Conservation (phyloP, 2,797 vertebrate genomes). For the Galaxias olidus region DNA sequence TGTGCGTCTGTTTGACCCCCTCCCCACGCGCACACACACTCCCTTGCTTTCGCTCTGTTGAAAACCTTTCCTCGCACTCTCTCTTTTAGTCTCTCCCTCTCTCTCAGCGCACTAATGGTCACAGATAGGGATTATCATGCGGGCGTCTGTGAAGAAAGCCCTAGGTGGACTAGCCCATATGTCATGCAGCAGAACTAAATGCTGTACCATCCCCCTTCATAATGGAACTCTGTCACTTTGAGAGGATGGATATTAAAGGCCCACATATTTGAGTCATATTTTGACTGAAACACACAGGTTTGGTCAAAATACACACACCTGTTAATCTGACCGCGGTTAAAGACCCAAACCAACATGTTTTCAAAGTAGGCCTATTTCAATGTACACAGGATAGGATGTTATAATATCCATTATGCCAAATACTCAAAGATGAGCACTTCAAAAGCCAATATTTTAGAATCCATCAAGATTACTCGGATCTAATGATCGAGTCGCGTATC, state of each 20-base stretch:
- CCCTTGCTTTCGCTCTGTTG: slow-evolving; percentile 28
- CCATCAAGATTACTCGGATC: too few relatives aligned
- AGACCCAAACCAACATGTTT: too few relatives aligned
- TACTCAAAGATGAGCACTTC: too few relatives aligned
- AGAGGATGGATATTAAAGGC: slow-evolving; percentile 71
- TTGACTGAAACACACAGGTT: too few relatives aligned
- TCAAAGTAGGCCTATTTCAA: too few relatives aligned
- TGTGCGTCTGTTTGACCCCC: slow-evolving; percentile 7
- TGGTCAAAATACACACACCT: slow-evolving; percentile 6
- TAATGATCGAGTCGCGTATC: too few relatives aligned
- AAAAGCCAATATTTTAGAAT: too few relatives aligned
- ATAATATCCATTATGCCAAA: too few relatives aligned
- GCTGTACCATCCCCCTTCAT: slow-evolving; percentile 25
- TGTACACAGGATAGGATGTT: too few relatives aligned
- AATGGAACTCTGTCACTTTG: slow-evolving; percentile 65
- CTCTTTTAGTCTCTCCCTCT: slow-evolving; percentile 43
- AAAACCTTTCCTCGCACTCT: slow-evolving; percentile 32
- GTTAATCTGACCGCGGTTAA: neutral
- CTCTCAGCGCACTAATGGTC: slow-evolving; percentile 73
- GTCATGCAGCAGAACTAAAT: slow-evolving; percentile 43
- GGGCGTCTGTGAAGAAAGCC: slow-evolving; percentile 75
- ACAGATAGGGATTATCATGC: slow-evolving; percentile 82
- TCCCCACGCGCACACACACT: slow-evolving; percentile 41
- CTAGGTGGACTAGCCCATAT: slow-evolving; percentile 58
- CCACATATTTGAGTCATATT: slow-evolving; percentile 60